These are phyloP conservation scores for Hafferia zeledoni DNA, from an alignment of 2,797 vertebrate genomes.

Conservation along the genomic window DNA sequence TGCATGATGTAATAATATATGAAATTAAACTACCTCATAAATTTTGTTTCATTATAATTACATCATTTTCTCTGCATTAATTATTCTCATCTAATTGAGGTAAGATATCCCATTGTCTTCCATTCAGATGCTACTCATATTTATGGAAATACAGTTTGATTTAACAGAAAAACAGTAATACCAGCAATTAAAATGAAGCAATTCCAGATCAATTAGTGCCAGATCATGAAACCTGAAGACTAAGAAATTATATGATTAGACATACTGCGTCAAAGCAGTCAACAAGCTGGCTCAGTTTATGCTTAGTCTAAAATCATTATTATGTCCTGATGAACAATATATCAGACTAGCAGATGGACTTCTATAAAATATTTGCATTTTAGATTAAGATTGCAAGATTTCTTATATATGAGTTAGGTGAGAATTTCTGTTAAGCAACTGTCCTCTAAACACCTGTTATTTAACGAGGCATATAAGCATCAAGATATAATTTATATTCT, in stretches of 20 bases:
- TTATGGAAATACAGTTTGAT: background rate
- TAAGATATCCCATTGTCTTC: background rate
- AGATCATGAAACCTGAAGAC: background rate
- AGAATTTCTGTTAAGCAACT: background rate
- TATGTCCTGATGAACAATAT: background rate
- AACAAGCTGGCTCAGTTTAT: background rate
- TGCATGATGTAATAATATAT: background rate
- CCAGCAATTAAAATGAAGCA: background rate
- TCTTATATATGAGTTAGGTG: background rate
- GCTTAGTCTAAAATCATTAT: background rate
- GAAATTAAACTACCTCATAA: background rate
- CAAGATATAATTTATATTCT: constrained; percentile 22
- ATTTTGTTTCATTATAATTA: background rate
- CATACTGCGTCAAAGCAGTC: background rate
- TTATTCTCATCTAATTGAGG: background rate
- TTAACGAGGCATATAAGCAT: background rate
- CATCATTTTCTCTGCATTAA: background rate
- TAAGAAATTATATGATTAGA: constrained; percentile 7
- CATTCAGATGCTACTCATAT: background rate
- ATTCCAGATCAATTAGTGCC: constrained; percentile 14
- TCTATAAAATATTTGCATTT: background rate
- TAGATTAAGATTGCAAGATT: background rate
- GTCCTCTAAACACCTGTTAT: constrained; percentile 19
- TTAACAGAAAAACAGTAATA: background rate
- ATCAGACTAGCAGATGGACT: background rate